Conservation (phyloP, 2,888 invertebrate species). For the Caenorhabditis imperialis region DNA sequence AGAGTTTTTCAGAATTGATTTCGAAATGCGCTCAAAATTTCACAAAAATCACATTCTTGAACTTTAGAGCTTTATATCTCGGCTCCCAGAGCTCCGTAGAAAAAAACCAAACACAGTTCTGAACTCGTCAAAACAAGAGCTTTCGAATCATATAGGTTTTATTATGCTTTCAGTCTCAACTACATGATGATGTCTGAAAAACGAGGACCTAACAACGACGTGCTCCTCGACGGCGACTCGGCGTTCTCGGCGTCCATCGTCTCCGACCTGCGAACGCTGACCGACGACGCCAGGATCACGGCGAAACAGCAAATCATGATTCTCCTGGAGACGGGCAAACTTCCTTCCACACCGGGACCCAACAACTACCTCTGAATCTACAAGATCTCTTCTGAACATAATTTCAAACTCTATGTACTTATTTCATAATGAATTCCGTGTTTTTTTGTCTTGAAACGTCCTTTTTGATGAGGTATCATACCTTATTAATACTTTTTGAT, state of each 20-base stretch:
- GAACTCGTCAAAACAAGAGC: no score
- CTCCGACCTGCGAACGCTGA: slow-evolving; percentile 68
- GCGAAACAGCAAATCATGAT: slow-evolving; percentile 70
- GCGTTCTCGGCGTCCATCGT: slow-evolving; percentile 73
- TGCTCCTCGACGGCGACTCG: slow-evolving; percentile 71
- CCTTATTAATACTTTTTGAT: background rate
- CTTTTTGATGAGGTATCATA: background rate
- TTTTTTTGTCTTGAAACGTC: background rate
- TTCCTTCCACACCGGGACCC: slow-evolving; percentile 10
- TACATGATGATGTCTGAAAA: slow-evolving; percentile 48
- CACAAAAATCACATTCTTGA: no score
- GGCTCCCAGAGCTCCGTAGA: no score
- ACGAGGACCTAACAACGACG: slow-evolving; percentile 42
- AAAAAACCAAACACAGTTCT: no score
- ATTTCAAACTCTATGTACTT: no score
- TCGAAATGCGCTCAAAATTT: background rate
- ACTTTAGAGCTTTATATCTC: no score
- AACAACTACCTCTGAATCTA: slow-evolving; percentile 2
- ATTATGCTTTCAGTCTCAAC: slow-evolving; percentile 25
- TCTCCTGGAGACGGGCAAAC: slow-evolving; percentile 51
- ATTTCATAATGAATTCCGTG: background rate
- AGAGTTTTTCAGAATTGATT: background rate
- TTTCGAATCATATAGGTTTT: no score
- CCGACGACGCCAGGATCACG: slow-evolving; percentile 59
- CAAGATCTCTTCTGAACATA: background rate